phyloP scores from a whole-genome alignment of 2,797 vertebrate species.

The Babyrousa celebensis region DNA sequence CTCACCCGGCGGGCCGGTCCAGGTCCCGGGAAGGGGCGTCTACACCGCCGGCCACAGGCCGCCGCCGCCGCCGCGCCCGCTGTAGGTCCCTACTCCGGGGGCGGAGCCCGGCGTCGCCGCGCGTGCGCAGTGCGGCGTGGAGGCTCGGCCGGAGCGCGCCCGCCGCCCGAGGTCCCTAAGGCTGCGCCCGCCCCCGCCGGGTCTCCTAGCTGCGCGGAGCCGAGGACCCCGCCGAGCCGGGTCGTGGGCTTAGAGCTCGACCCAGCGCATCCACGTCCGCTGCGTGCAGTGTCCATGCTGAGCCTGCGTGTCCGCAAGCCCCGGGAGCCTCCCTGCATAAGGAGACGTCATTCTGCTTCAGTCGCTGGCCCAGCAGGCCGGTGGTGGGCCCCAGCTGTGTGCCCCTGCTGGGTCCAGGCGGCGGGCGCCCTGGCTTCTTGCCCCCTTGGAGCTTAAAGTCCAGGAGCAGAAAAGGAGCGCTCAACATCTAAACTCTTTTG shows the following conservation, averaged over 20 bases:
- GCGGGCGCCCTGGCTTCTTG: background rate
- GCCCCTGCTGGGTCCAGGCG: background rate
- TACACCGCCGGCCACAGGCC: slow-evolving; percentile 2
- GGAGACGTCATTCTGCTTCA: background rate
- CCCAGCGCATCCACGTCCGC: accelerated
- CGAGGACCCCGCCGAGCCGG: accelerated
- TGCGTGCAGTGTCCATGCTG: background rate
- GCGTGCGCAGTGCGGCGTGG: slow-evolving; percentile 45
- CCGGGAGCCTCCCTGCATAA: background rate
- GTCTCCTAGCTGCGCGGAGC: accelerated
- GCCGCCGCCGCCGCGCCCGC: slow-evolving; percentile 54
- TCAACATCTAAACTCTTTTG: background rate
- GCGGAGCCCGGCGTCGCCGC: slow-evolving; percentile 73
- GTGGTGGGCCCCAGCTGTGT: background rate
- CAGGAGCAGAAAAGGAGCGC: background rate
- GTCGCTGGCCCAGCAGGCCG: accelerated
- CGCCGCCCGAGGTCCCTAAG: background rate
- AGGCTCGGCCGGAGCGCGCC: background rate
- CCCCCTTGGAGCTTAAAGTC: background rate
- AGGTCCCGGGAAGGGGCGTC: background rate
- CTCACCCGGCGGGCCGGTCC: slow-evolving; percentile 39
- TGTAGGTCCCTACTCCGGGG: slow-evolving; percentile 85
- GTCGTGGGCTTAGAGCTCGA: too few relatives aligned
- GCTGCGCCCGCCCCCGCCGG: background rate
- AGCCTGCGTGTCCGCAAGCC: background rate